These are phyloP conservation scores for Amiota communis DNA, from an alignment of 2,888 invertebrate species.

Conservation along the genomic window DNA sequence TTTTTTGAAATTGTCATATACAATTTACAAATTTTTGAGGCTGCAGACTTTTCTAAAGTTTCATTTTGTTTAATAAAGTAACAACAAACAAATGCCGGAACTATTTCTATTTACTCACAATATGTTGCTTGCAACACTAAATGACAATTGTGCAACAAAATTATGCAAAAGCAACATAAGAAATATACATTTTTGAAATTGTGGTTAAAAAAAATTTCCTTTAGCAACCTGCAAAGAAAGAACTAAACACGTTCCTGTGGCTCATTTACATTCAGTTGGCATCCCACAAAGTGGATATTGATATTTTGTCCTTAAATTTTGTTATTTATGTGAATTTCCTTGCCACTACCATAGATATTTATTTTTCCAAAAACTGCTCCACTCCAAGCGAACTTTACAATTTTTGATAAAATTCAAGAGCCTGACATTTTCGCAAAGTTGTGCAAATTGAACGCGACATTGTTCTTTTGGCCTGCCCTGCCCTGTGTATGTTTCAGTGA, in stretches of 20 bases:
- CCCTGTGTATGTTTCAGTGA: conserved; percentile 9
- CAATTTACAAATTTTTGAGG: background rate
- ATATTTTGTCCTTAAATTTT: conserved; percentile 73
- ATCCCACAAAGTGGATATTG: conserved; percentile 73
- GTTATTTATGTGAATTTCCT: conserved; percentile 71
- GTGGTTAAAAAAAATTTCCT: background rate
- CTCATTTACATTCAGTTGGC: conserved; percentile 70
- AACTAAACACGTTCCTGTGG: conserved; percentile 2
- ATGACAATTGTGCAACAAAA: conserved; percentile 21
- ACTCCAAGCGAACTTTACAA: conserved; percentile 53
- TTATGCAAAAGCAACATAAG: conserved; percentile 21
- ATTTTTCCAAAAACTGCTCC: too few relatives aligned
- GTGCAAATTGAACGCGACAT: conserved; percentile 68
- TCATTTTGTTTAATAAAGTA: background rate
- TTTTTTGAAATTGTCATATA: background rate
- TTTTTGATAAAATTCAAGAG: conserved; percentile 40
- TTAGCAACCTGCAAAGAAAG: conserved; percentile 6
- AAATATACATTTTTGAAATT: too few relatives aligned
- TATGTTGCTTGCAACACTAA: background rate
- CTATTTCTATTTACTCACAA: background rate
- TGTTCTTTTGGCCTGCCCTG: conserved; percentile 46
- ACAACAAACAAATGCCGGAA: conserved; percentile 11
- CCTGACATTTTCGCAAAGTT: conserved; percentile 56
- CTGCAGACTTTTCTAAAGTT: background rate
- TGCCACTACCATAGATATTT: conserved; percentile 42